phyloP scores from a whole-genome alignment of 37 sponge, comb jelly and placozoan species.

The Hormiphora californensis region DNA sequence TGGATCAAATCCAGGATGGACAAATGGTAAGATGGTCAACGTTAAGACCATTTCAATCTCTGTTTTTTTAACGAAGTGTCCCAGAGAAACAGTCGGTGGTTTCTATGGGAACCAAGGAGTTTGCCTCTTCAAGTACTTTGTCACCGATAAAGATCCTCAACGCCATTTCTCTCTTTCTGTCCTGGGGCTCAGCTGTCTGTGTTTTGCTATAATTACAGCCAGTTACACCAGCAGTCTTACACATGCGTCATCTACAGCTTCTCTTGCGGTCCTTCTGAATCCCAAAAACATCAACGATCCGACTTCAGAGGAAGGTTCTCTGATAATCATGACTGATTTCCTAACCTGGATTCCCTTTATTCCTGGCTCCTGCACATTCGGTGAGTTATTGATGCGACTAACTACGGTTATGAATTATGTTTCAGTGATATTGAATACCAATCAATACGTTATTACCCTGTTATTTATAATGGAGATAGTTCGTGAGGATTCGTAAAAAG shows the following conservation, averaged over 20 bases:
- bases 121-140: slow-evolving; percentile 40
- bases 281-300: not conserved
- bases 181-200: not conserved
- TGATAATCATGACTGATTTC: slow-evolving; percentile 28
- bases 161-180: not conserved
- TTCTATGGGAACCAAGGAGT: slow-evolving; percentile 51
- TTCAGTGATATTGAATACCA: not conserved
- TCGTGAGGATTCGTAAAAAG: not conserved
- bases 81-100: not conserved
- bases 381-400: not conserved
- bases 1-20: too few species aligned
- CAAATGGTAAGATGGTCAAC: too few species aligned
- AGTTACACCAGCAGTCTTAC: not conserved
- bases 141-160: slow-evolving; percentile 6
- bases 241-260: not conserved
- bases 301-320: slow-evolving; percentile 1
- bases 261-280: not conserved
- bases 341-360: slow-evolving; percentile 20
- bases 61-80: not conserved
- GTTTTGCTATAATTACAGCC: not conserved
- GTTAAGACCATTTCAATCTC: not conserved
- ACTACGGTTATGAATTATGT: not conserved
- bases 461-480: slow-evolving; percentile 25
- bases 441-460: slow-evolving; percentile 2
- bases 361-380: not conserved